phyloP scores from a whole-genome alignment of 2,797 vertebrate genomes.

The Cuculus canorus region DNA sequence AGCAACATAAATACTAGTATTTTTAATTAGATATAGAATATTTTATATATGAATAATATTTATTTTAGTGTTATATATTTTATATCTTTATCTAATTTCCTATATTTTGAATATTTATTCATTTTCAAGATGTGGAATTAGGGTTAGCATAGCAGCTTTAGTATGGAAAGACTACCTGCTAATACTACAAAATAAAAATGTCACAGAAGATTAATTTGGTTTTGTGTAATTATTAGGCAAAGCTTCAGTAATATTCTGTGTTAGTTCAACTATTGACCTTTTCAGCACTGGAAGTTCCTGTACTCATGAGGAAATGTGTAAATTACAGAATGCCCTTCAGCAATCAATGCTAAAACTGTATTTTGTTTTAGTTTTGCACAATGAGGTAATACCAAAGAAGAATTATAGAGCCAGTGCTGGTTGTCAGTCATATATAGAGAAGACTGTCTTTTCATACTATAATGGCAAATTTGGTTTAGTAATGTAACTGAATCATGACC shows the following conservation, averaged over 20 bases:
- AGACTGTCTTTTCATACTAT: background rate
- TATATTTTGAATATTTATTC: background rate
- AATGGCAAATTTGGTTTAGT: background rate
- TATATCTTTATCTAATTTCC: background rate
- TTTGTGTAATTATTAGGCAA: background rate
- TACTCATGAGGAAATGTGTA: background rate
- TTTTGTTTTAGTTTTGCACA: background rate
- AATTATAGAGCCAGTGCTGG: background rate
- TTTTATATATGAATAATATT: background rate
- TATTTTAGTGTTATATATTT: background rate
- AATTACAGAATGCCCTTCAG: background rate
- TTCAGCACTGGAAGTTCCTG: background rate
- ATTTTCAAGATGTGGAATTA: background rate
- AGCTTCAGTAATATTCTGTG: background rate
- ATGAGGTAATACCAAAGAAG: background rate
- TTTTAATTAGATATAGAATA: background rate
- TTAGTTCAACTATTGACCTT: conserved; percentile 19
- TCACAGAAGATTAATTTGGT: background rate
- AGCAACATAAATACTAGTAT: background rate
- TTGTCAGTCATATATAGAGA: background rate
- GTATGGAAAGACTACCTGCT: background rate
- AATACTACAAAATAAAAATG: background rate
- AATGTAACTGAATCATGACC: background rate
- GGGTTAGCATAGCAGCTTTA: background rate
- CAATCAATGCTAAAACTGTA: background rate